These are phyloP conservation scores for Rhinichthys osculus DNA, from an alignment of 2,797 vertebrate genomes.

Conservation along the genomic window DNA sequence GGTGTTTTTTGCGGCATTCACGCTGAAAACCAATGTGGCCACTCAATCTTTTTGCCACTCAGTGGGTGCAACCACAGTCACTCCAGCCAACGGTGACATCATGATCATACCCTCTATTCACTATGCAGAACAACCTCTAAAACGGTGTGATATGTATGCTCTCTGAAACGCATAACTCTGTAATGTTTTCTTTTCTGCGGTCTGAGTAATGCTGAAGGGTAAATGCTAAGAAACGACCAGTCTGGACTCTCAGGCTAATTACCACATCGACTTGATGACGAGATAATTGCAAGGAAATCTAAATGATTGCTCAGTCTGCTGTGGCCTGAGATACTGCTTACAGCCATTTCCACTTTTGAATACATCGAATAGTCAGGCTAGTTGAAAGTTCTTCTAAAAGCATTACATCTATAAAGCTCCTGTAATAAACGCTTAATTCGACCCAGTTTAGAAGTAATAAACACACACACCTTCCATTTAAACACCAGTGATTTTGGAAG, in stretches of 20 bases:
- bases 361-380: constrained; percentile 22
- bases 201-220: constrained; percentile 6
- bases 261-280: constrained; percentile 46
- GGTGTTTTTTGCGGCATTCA: too few species aligned
- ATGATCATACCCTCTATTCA: background rate
- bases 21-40: too few species aligned
- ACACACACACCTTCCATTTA: background rate
- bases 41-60: too few species aligned
- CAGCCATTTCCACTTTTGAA: constrained; percentile 33
- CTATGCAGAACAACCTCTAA: background rate
- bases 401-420: background rate
- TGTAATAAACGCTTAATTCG: background rate
- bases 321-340: background rate
- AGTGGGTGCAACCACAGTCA: too few species aligned
- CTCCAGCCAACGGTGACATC: too few species aligned
- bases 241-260: constrained; percentile 30
- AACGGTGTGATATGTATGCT: background rate
- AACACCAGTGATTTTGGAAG: background rate
- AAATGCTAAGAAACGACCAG: constrained; percentile 30
- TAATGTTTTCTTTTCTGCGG: background rate
- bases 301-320: constrained; percentile 32
- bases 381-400: background rate
- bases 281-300: constrained; percentile 48
- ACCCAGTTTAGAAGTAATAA: background rate
- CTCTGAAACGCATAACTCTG: background rate